These are phyloP conservation scores for Brachyalestes nurse DNA, from an alignment of 2,797 vertebrate species.

Conservation along the genomic window DNA sequence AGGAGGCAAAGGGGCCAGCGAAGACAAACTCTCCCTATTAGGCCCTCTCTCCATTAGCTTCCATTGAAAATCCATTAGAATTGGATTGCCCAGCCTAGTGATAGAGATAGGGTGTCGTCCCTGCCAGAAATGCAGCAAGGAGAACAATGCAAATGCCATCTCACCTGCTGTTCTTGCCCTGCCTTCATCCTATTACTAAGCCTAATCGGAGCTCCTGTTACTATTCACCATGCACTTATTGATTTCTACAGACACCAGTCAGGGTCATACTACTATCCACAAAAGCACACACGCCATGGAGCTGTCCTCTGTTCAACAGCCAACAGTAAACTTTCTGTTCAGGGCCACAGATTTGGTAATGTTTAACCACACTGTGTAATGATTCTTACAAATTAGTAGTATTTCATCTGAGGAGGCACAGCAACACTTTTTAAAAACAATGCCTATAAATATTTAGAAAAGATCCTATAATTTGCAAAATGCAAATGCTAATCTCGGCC, in stretches of 20 bases:
- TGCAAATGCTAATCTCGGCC: neutral
- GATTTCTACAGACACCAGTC: conserved; percentile 65
- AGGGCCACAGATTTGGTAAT: conserved; percentile 16
- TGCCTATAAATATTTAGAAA: neutral
- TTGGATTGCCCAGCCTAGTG: conserved; percentile 38
- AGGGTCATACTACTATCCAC: conserved; percentile 59
- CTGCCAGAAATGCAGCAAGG: conserved; percentile 39
- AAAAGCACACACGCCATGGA: conserved; percentile 5
- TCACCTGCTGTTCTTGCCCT: conserved; percentile 58
- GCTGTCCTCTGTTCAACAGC: neutral
- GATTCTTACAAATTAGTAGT: conserved; percentile 14
- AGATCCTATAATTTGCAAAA: neutral
- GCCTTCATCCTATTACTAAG: conserved; percentile 66
- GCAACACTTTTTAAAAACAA: neutral
- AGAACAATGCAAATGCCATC: conserved; percentile 59
- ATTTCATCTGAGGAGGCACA: neutral
- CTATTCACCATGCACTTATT: conserved; percentile 63
- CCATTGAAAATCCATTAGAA: conserved; percentile 53
- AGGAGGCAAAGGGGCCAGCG: conserved; percentile 16
- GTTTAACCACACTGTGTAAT: conserved; percentile 12
- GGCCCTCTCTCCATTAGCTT: conserved; percentile 48
- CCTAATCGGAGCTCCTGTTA: conserved; percentile 66
- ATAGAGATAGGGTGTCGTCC: conserved; percentile 50
- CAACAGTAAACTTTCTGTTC: conserved; percentile 13
- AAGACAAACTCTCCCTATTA: conserved; percentile 32